Evolutionary conservation across 2,113 vertebrate species (phyloP).

Genomic region (Crotalus viridis): DNA sequence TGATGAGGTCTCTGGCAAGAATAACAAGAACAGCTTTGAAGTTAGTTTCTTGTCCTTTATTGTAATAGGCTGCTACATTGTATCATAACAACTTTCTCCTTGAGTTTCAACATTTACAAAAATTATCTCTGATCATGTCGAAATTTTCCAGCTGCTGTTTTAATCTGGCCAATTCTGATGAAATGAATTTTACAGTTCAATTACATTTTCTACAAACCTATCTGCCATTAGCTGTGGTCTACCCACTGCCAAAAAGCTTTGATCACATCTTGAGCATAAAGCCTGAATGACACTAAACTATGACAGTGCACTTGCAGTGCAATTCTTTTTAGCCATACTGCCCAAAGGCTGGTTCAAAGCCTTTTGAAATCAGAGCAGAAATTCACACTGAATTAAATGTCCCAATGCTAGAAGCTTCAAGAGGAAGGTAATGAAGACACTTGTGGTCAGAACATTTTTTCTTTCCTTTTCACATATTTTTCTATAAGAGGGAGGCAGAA

Average conservation of each 20-base stretch:
- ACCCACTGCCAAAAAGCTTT: not conserved
- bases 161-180: not conserved
- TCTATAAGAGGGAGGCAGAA: not conserved
- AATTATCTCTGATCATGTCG: slow-evolving; percentile 10
- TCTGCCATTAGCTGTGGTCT: not conserved
- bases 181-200: slow-evolving; percentile 19
- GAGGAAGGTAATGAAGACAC: not conserved
- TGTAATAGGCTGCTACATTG: not conserved
- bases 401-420: not conserved
- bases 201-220: not conserved
- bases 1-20: not conserved
- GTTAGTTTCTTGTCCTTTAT: not conserved
- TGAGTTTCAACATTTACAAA: slow-evolving; percentile 16
- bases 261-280: not conserved
- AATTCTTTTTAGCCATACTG: not conserved
- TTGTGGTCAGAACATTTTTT: not conserved
- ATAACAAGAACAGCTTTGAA: not conserved
- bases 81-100: slow-evolving; percentile 4
- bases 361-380: not conserved
- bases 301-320: not conserved
- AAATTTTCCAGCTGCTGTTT: not conserved
- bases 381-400: not conserved
- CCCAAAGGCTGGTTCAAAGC: not conserved
- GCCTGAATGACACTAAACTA: not conserved
- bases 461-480: not conserved